phyloP scores from a whole-genome alignment of 2,797 vertebrate genomes.

The Acanthurus leucopareius region DNA sequence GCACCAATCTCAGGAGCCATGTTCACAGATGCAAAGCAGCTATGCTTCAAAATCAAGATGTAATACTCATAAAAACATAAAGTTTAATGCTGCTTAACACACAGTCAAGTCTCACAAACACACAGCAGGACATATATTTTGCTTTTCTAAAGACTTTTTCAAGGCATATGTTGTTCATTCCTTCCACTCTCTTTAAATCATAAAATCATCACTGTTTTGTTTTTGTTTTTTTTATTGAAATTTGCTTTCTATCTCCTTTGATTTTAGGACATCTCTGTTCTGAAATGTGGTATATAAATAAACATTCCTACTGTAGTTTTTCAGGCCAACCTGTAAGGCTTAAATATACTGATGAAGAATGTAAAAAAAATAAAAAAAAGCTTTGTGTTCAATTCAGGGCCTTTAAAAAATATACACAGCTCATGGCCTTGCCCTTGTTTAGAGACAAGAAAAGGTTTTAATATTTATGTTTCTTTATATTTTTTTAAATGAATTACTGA shows the following conservation, averaged over 20 bases:
- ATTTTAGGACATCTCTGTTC: constrained; percentile 4
- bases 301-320: constrained; percentile 12
- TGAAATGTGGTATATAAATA: constrained; percentile 6
- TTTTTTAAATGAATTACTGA: constrained; percentile 52
- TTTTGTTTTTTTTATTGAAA: not conserved
- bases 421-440: constrained; percentile 30
- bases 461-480: constrained; percentile 43
- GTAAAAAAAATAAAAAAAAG: constrained; percentile 6
- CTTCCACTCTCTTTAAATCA: not conserved
- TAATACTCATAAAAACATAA: not conserved
- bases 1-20: not conserved
- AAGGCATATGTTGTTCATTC: not conserved
- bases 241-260: constrained; percentile 1
- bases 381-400: constrained; percentile 31
- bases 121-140: not conserved
- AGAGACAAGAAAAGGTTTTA: constrained; percentile 35
- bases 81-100: not conserved
- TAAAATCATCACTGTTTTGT: not conserved
- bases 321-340: not conserved
- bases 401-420: constrained; percentile 16
- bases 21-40: constrained; percentile 11
- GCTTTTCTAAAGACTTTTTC: not conserved
- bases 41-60: not conserved
- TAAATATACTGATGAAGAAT: constrained; percentile 19
- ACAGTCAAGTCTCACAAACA: not conserved